Conservation (phyloP, 2,113 vertebrate genomes). For the Leptosomus discolor region DNA sequence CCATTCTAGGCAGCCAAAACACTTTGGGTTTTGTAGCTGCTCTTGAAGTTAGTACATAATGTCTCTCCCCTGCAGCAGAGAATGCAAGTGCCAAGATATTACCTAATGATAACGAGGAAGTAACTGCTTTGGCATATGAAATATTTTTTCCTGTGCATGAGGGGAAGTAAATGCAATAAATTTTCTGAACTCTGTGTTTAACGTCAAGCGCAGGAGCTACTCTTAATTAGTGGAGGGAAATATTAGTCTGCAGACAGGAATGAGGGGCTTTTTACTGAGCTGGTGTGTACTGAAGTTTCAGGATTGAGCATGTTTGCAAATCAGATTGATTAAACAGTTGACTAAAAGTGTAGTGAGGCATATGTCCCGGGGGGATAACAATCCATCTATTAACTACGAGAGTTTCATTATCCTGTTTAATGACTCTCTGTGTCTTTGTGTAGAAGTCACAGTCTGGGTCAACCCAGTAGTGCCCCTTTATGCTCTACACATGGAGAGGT, state of each 20-base stretch:
- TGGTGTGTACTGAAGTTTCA: neutral
- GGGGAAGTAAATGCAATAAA: constrained; percentile 38
- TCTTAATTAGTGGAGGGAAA: constrained; percentile 19
- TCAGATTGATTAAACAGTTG: neutral
- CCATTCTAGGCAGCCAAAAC: neutral
- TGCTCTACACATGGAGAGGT: neutral
- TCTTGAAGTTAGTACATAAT: constrained; percentile 16
- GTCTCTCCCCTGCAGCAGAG: neutral
- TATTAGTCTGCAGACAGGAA: neutral
- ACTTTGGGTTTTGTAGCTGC: neutral
- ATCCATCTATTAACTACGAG: neutral
- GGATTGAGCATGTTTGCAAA: neutral
- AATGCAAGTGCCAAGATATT: constrained; percentile 45
- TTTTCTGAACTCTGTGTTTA: constrained; percentile 38
- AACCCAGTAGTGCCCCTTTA: neutral
- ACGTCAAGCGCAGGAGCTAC: constrained; percentile 44
- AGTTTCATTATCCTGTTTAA: neutral
- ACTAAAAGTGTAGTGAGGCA: neutral
- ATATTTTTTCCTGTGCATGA: constrained; percentile 46
- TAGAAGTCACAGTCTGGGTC: neutral
- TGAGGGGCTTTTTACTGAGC: neutral
- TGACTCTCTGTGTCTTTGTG: neutral
- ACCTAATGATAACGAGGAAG: constrained; percentile 50
- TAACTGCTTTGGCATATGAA: constrained; percentile 11
- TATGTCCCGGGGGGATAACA: neutral